A percentile compares a stretch with the other conserved stretches of the same genome.
phyloP scores from a whole-genome alignment of 2,888 invertebrate genomes.

The Drosophila merina region DNA sequence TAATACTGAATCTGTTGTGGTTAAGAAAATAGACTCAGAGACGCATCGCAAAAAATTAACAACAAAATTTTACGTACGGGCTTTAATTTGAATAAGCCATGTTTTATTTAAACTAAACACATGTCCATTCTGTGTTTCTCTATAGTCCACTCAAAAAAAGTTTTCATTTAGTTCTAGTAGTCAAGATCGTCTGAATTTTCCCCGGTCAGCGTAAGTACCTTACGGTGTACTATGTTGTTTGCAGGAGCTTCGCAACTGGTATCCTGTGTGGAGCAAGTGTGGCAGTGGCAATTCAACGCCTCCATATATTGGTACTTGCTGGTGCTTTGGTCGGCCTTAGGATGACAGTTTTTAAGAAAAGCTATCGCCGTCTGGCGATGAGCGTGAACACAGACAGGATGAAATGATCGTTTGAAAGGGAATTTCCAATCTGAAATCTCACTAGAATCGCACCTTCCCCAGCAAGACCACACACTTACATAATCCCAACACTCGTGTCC shows the following conservation, averaged over 20 bases:
- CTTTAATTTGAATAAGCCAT: constrained; percentile 5
- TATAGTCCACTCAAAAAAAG: neutral
- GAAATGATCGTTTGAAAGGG: constrained; percentile 93
- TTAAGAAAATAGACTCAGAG: neutral
- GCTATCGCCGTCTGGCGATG: constrained; percentile 88
- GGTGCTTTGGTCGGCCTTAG: constrained; percentile 85
- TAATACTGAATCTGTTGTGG: neutral
- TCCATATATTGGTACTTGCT: constrained; percentile 91
- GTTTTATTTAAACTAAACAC: constrained; percentile 9
- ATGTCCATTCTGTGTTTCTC: neutral
- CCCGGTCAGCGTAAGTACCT: constrained; percentile 79
- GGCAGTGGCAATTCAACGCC: constrained; percentile 91
- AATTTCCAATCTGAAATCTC: constrained; percentile 96
- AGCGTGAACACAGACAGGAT: constrained; percentile 93
- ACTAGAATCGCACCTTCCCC: constrained; percentile 93
- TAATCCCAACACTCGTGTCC: constrained; percentile 91
- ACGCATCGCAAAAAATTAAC: neutral
- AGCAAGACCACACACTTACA: constrained; percentile 90
- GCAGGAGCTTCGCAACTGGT: constrained; percentile 89
- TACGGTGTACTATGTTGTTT: constrained; percentile 78
- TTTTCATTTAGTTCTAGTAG: constrained; percentile 62
- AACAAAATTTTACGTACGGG: neutral
- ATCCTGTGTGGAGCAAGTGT: constrained; percentile 88
- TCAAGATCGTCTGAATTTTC: constrained; percentile 80
- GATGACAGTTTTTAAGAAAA: constrained; percentile 90